phyloP scores from a whole-genome alignment of 2,797 vertebrate species.

The Chelon labrosus region DNA sequence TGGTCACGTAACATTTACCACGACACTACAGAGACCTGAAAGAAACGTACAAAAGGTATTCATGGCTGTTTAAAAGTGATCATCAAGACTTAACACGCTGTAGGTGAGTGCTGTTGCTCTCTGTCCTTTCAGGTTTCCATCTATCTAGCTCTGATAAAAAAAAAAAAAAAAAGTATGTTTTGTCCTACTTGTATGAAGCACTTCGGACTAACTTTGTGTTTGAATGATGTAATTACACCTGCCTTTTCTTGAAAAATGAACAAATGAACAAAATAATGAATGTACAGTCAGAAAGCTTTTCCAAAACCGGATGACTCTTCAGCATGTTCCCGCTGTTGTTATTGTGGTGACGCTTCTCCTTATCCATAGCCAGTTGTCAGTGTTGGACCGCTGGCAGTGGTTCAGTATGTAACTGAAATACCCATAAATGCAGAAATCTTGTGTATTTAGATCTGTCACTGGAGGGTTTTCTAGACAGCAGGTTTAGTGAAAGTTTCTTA shows the following conservation, averaged over 20 bases:
- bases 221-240: constrained; percentile 9
- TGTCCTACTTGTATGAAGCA: background rate
- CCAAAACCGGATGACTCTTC: constrained; percentile 17
- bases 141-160: background rate
- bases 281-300: constrained; percentile 9
- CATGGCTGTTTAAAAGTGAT: background rate
- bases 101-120: constrained; percentile 3
- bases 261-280: constrained; percentile 9
- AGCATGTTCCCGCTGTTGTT: constrained; percentile 14
- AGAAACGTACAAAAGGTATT: background rate
- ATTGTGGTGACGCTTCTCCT: background rate
- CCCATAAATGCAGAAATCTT: background rate
- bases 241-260: background rate
- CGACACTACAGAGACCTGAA: background rate
- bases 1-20: background rate
- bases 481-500: background rate
- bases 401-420: background rate
- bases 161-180: background rate
- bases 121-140: constrained; percentile 21
- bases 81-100: background rate
- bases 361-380: background rate
- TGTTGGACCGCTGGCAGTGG: background rate
- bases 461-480: background rate
- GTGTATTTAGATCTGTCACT: background rate
- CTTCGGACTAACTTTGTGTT: constrained; percentile 17